Conservation (phyloP, 2,797 vertebrate species). For the Cheirogaleus major region DNA sequence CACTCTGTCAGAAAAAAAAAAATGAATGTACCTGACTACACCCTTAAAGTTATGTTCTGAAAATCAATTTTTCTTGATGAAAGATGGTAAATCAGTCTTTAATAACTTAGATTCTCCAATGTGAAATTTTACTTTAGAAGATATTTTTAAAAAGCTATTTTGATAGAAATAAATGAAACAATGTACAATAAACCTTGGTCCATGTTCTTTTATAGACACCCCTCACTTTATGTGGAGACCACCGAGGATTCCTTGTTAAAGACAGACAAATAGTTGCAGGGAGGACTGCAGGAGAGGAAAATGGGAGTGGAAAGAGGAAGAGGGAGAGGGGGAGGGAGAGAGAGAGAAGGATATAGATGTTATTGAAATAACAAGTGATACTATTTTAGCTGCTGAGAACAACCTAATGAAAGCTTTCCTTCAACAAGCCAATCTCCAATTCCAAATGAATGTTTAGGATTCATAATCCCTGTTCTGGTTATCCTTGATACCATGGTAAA, state of each 20-base stretch:
- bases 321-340: background rate
- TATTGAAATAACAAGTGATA: background rate
- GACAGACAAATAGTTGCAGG: background rate
- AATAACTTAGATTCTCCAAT: conserved; percentile 56
- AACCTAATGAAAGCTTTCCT: background rate
- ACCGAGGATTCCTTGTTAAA: background rate
- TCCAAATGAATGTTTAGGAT: background rate
- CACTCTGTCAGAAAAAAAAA: background rate
- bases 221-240: conserved; percentile 1
- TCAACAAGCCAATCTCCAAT: background rate
- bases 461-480: background rate
- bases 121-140: conserved; percentile 46
- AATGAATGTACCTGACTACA: conserved; percentile 50
- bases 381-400: background rate
- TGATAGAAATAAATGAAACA: conserved; percentile 60
- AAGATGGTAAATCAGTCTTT: conserved; percentile 49
- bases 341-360: background rate
- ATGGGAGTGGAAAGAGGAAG: background rate
- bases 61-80: conserved; percentile 68
- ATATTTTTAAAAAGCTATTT: conserved; percentile 47
- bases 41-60: conserved; percentile 58
- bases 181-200: conserved; percentile 17
- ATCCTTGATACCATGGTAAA: background rate
- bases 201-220: background rate
- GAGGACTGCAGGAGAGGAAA: background rate